phyloP scores from a whole-genome alignment of 1,140 invertebrate genomes.

The Drosophila biarmipes region DNA sequence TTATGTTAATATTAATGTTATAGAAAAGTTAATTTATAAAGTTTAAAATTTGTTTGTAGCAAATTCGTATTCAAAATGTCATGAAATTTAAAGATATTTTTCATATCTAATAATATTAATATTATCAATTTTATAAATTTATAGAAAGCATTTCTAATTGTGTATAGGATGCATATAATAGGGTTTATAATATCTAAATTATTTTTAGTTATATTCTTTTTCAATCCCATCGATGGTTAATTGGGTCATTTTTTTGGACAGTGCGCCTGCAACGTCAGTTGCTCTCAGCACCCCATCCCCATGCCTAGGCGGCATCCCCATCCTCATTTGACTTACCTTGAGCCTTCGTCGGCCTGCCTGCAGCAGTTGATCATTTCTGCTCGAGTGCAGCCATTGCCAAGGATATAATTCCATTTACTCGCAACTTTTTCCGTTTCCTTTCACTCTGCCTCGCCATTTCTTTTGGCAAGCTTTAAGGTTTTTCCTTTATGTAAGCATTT shows the following conservation, averaged over 20 bases:
- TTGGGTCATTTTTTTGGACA: neutral
- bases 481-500: slow-evolving; percentile 36
- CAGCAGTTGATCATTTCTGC: slow-evolving; percentile 53
- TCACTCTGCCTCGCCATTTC: slow-evolving; percentile 5
- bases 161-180: no score
- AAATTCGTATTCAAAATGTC: no score
- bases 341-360: slow-evolving; percentile 32
- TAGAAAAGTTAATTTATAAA: no score
- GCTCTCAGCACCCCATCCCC: neutral
- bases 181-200: no score
- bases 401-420: slow-evolving; percentile 52
- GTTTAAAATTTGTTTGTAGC: no score
- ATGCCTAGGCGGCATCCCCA: neutral
- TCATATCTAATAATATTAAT: no score
- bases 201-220: no score
- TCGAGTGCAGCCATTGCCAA: slow-evolving; percentile 46
- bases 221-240: neutral
- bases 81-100: no score
- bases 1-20: no score
- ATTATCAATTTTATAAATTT: no score
- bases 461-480: slow-evolving; percentile 38
- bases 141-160: no score
- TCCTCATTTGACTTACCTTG: slow-evolving; percentile 32
- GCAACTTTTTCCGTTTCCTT: slow-evolving; percentile 44
- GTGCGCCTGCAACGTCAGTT: slow-evolving; percentile 9